Percentiles rank a stretch among this genome's conserved stretches.
These are phyloP conservation scores for Sus cebifrons DNA, from an alignment of 2,797 vertebrate species.

Conservation along the genomic window DNA sequence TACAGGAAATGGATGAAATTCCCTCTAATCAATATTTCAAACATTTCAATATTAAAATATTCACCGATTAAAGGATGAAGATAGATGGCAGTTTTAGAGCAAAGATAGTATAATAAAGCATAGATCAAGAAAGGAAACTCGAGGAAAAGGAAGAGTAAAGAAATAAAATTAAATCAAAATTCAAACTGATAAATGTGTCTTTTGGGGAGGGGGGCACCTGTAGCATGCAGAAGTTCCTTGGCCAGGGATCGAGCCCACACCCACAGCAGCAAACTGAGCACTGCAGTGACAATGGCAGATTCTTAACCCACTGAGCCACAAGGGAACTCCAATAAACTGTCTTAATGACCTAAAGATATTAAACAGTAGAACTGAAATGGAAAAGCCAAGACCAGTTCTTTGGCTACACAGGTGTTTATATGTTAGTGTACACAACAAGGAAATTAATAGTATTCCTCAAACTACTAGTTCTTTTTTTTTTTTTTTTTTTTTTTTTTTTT, in stretches of 20 bases:
- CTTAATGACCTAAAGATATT: not conserved
- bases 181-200: not conserved
- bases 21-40: constrained; percentile 12
- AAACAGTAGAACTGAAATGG: not conserved
- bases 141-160: not conserved
- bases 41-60: constrained; percentile 3
- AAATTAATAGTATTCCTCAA: not conserved
- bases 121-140: not conserved
- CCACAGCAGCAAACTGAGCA: too few relatives aligned
- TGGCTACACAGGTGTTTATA: not conserved
- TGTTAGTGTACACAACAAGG: not conserved
- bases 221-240: too few relatives aligned
- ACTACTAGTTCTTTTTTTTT: too few relatives aligned
- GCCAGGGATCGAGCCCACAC: too few relatives aligned
- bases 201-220: too few relatives aligned
- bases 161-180: constrained; percentile 14
- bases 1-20: not conserved
- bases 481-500: too few relatives aligned
- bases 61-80: not conserved
- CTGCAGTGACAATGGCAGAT: too few relatives aligned
- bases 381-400: not conserved
- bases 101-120: not conserved
- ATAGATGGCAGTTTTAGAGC: not conserved
- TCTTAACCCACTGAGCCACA: too few relatives aligned
- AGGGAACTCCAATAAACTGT: not conserved